Evolutionary conservation across 1,140 invertebrate species (phyloP).

Genomic region (Hermatobates lingyangjiaoensis): DNA sequence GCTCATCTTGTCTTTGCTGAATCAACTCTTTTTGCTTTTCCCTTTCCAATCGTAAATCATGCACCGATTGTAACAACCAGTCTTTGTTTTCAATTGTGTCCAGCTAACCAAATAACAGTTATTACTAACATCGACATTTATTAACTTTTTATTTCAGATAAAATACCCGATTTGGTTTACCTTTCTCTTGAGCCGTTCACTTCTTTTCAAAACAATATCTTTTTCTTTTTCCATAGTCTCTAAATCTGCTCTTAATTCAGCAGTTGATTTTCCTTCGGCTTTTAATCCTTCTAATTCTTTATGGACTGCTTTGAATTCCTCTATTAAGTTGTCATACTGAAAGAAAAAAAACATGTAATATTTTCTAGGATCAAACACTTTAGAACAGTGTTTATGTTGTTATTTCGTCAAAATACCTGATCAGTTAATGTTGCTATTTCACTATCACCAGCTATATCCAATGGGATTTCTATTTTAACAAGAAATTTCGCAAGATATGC

Average conservation of each 20-base stretch:
- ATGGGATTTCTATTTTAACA: constrained; percentile 61
- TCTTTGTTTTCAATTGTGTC: constrained; percentile 31
- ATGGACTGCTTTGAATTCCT: constrained; percentile 63
- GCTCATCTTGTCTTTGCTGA: constrained; percentile 38
- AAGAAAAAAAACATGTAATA: constrained; percentile 13
- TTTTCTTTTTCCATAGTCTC: constrained; percentile 71
- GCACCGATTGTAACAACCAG: constrained; percentile 41
- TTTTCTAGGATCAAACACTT: too few species aligned
- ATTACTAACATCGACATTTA: too few species aligned
- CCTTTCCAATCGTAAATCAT: constrained; percentile 45
- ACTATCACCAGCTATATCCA: constrained; percentile 56
- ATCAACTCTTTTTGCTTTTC: constrained; percentile 48
- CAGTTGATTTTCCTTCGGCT: constrained; percentile 34
- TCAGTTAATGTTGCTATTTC: constrained; percentile 50
- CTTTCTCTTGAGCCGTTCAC: constrained; percentile 48
- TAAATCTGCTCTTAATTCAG: constrained; percentile 53
- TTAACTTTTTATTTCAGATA: too few species aligned
- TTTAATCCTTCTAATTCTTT: constrained; percentile 48
- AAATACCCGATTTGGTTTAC: too few species aligned
- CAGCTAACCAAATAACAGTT: too few species aligned
- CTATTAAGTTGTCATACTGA: constrained; percentile 56
- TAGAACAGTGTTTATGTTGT: too few species aligned
- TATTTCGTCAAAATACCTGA: constrained; percentile 32
- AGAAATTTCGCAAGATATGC: constrained; percentile 60
- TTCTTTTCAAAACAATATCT: constrained; percentile 48